These are phyloP conservation scores for Gallinago jamesoni DNA, from an alignment of 2,113 vertebrate species.

Conservation along the genomic window DNA sequence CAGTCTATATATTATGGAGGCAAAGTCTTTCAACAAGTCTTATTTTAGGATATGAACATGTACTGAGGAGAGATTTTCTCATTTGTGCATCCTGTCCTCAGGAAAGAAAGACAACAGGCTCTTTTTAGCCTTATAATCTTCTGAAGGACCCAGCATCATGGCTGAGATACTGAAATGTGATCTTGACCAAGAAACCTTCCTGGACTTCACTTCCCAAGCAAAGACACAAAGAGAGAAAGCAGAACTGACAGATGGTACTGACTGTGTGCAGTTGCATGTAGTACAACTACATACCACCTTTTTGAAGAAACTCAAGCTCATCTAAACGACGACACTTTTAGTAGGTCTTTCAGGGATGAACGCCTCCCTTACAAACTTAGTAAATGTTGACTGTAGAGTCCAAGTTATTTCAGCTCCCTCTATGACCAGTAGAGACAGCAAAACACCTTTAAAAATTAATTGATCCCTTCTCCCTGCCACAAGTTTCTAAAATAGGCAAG, in stretches of 20 bases:
- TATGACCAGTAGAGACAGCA: background rate
- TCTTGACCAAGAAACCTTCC: background rate
- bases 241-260: background rate
- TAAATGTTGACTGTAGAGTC: background rate
- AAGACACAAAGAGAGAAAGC: background rate
- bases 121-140: background rate
- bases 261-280: background rate
- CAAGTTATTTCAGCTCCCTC: background rate
- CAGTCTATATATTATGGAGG: background rate
- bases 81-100: background rate
- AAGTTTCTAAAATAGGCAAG: background rate
- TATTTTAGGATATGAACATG: background rate
- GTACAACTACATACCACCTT: background rate
- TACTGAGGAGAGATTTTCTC: background rate
- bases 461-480: background rate
- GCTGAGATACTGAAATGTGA: background rate
- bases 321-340: background rate
- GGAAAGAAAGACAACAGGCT: background rate
- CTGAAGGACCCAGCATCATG: background rate
- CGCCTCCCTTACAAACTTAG: background rate
- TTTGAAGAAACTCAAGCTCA: background rate
- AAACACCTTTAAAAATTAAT: constrained; percentile 13
- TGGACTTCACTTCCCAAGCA: background rate
- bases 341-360: background rate
- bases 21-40: background rate